These are phyloP conservation scores for Alviniconcha strummeri DNA, from an alignment of 2,888 invertebrate species.

Conservation along the genomic window DNA sequence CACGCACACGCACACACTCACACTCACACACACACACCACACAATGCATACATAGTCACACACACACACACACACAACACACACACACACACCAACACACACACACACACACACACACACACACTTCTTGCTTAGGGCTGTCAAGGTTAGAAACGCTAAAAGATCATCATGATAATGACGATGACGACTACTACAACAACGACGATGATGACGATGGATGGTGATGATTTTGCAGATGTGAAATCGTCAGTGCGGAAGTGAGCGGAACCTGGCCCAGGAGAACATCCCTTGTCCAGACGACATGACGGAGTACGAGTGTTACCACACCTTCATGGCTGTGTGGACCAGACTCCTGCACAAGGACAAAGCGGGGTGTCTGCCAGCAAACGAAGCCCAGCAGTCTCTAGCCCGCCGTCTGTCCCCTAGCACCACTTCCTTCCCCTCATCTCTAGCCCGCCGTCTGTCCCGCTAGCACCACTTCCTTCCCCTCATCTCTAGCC, in stretches of 20 bases:
- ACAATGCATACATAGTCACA: too few species aligned
- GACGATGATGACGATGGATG: neutral
- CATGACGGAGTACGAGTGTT: slow-evolving; percentile 24
- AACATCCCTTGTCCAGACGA: slow-evolving; percentile 20
- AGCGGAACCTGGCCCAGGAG: neutral
- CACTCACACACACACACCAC: too few species aligned
- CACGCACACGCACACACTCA: too few species aligned
- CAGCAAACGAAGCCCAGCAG: neutral
- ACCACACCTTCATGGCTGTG: slow-evolving; percentile 19
- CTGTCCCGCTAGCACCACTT: too few species aligned
- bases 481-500: too few species aligned
- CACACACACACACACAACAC: neutral
- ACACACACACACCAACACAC: neutral
- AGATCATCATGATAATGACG: neutral
- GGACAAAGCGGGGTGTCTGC: neutral
- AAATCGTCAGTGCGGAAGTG: too few species aligned
- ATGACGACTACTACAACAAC: neutral
- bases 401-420: neutral
- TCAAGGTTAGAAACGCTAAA: neutral
- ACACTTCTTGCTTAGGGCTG: neutral
- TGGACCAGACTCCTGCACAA: slow-evolving; percentile 21
- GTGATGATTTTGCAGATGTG: neutral
- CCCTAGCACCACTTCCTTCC: too few species aligned
- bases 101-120: neutral
- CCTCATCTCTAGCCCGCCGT: too few species aligned